Evolutionary conservation across 2,797 vertebrate genomes (phyloP).

Genomic region (Cyclopterus lumpus): DNA sequence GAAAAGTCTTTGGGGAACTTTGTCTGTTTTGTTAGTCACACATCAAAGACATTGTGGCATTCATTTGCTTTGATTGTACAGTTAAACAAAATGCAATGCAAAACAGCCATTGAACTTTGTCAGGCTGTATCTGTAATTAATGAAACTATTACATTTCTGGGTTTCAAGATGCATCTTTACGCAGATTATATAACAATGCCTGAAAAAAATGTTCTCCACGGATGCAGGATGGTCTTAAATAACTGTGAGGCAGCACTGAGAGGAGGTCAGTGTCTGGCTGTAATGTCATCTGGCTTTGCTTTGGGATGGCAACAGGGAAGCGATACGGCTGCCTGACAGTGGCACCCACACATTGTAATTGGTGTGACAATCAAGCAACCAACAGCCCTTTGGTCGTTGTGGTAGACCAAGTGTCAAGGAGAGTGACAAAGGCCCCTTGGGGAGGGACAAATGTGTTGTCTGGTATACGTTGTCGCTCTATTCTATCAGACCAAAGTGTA

Average conservation of each 20-base stretch:
- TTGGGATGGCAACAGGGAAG: conserved; percentile 49
- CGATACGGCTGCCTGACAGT: conserved; percentile 63
- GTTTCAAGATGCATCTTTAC: background rate
- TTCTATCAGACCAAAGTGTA: background rate
- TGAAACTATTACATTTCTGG: background rate
- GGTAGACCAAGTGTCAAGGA: conserved; percentile 63
- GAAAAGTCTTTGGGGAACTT: conserved; percentile 9
- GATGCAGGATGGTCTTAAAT: conserved; percentile 48
- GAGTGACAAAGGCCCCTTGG: conserved; percentile 49
- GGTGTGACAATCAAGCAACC: conserved; percentile 56
- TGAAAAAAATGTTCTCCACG: conserved; percentile 23
- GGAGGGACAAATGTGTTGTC: conserved; percentile 29
- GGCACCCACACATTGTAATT: conserved; percentile 61
- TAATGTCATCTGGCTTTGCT: conserved; percentile 60
- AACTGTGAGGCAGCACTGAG: conserved; percentile 26
- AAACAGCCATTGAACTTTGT: background rate
- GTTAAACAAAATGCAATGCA: conserved; percentile 15
- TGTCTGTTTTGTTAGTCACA: conserved; percentile 52
- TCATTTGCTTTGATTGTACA: conserved; percentile 28
- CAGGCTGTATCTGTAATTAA: background rate
- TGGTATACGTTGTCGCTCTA: conserved; percentile 10
- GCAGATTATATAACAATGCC: conserved; percentile 1
- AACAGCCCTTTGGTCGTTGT: conserved; percentile 48
- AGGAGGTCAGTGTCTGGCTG: conserved; percentile 49
- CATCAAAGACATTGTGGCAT: conserved; percentile 6